Conservation (phyloP, 2,797 vertebrate genomes). For the Acipenser transmontanus region DNA sequence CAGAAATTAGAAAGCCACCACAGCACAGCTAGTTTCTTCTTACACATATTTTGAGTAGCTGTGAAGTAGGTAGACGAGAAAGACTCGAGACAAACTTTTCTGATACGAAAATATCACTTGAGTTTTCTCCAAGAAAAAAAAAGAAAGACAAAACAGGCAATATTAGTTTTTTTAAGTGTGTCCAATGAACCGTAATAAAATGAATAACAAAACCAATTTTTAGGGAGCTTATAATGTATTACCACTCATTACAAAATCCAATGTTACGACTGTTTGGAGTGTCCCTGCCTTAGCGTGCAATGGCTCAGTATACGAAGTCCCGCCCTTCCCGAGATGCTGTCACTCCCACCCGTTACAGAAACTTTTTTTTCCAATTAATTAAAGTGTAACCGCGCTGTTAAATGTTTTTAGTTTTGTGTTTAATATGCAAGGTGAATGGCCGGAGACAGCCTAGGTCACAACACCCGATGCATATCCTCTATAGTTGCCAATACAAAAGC, state of each 20-base stretch:
- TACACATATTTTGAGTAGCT: slow-evolving; percentile 62
- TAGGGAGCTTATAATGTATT: slow-evolving; percentile 24
- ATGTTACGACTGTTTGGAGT: slow-evolving; percentile 26
- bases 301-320: slow-evolving; percentile 29
- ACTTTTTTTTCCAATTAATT: no score
- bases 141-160: slow-evolving; percentile 36
- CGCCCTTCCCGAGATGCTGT: no score
- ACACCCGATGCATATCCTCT: no score
- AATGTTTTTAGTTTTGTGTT: no score
- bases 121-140: slow-evolving; percentile 43
- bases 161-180: slow-evolving; percentile 45
- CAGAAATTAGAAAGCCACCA: slow-evolving; percentile 32
- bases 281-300: slow-evolving; percentile 43
- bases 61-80: slow-evolving; percentile 41
- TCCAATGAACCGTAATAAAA: slow-evolving; percentile 40
- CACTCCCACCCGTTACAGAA: no score
- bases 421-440: no score
- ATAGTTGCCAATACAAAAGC: no score
- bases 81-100: slow-evolving; percentile 31
- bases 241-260: slow-evolving; percentile 37
- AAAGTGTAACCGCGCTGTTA: no score
- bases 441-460: no score
- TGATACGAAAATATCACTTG: slow-evolving; percentile 17
- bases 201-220: slow-evolving; percentile 10
- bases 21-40: slow-evolving; percentile 41